Conservation (phyloP, 2,888 invertebrate genomes). For the Andrena dorsata region DNA sequence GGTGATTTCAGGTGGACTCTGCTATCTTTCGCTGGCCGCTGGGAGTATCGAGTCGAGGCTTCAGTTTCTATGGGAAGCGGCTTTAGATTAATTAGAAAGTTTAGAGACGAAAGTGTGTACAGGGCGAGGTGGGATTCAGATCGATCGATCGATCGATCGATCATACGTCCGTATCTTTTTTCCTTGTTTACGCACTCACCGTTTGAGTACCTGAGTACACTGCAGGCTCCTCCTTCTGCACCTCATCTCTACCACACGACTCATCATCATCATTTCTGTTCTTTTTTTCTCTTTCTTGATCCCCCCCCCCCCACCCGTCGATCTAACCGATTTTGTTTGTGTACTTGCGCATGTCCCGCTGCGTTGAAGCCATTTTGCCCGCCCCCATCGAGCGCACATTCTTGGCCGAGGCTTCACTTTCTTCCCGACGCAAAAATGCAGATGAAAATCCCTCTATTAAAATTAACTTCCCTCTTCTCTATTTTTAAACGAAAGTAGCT, state of each 20-base stretch:
- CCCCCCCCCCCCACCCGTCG: not conserved
- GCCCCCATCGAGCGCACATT: not conserved
- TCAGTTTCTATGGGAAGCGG: too few species aligned
- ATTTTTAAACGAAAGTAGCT: not conserved
- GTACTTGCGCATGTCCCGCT: slow-evolving; percentile 11
- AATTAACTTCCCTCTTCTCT: not conserved
- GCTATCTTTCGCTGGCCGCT: too few species aligned
- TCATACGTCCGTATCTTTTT: slow-evolving; percentile 25
- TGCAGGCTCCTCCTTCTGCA: slow-evolving; percentile 64
- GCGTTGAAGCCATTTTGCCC: not conserved
- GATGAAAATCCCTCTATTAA: not conserved
- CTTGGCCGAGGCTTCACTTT: not conserved
- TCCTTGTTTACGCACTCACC: slow-evolving; percentile 49
- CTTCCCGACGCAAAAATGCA: not conserved
- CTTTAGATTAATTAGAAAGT: too few species aligned
- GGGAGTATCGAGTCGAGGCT: too few species aligned
- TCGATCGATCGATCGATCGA: slow-evolving; percentile 44
- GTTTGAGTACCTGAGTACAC: slow-evolving; percentile 54
- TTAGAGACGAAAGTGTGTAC: too few species aligned
- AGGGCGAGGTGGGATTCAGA: not conserved
- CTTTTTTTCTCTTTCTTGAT: not conserved
- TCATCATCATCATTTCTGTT: slow-evolving; percentile 16
- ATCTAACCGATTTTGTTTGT: not conserved
- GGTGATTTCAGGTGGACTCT: too few species aligned
- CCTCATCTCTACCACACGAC: slow-evolving; percentile 39